phyloP scores from a whole-genome alignment of 30 jellyfish, hydroid and myxozoan species.

The Aurelia aurita complex sp. Pacific region DNA sequence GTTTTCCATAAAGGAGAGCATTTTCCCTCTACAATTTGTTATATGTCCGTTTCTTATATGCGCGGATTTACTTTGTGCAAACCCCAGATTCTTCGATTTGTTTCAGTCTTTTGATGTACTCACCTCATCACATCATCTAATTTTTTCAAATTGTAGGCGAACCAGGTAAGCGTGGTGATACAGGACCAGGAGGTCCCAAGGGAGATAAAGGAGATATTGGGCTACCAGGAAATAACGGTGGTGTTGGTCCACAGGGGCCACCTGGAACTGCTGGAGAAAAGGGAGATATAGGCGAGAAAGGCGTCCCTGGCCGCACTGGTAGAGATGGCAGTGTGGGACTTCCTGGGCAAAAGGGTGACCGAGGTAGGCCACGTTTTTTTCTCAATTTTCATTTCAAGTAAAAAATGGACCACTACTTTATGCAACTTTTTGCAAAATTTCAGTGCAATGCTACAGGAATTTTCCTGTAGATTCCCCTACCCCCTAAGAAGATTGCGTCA shows the following conservation, averaged over 20 bases:
- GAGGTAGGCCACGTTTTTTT: slow-evolving; percentile 33
- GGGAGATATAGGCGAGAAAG: slow-evolving; percentile 79
- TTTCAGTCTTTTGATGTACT: too few species aligned
- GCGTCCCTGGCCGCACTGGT: slow-evolving; percentile 30
- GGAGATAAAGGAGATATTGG: slow-evolving; percentile 79
- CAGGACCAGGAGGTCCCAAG: slow-evolving; percentile 62
- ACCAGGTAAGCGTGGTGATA: slow-evolving; percentile 55
- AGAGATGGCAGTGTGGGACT: slow-evolving; percentile 53
- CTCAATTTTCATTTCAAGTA: background rate
- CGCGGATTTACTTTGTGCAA: too few species aligned
- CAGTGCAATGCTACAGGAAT: too few species aligned
- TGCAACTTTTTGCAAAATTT: too few species aligned
- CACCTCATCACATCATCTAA: background rate
- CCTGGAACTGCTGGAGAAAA: slow-evolving; percentile 71
- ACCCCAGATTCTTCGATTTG: too few species aligned
- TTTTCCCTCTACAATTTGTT: too few species aligned
- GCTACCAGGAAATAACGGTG: slow-evolving; percentile 43
- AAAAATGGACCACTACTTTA: too few species aligned
- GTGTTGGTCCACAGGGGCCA: slow-evolving; percentile 62
- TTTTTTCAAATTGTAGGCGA: slow-evolving; percentile 36
- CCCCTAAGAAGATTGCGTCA: too few species aligned
- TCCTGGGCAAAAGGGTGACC: slow-evolving; percentile 62
- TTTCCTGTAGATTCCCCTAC: too few species aligned
- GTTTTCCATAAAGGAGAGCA: too few species aligned
- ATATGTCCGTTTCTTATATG: too few species aligned